Evolutionary conservation across 2,888 invertebrate species (phyloP).

Genomic region (Liposcelis brunnea): DNA sequence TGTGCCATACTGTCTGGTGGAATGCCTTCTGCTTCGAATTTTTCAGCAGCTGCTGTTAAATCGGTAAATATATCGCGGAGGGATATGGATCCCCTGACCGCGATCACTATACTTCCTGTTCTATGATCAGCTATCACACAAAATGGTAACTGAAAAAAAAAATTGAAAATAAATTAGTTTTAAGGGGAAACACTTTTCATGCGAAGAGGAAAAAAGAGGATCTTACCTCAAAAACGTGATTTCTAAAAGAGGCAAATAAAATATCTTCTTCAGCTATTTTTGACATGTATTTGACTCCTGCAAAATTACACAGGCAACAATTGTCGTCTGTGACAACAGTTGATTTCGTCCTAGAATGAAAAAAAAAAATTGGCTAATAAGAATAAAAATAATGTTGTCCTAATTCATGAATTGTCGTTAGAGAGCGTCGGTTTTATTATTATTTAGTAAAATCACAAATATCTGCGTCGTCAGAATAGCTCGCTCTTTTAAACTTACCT

Average conservation of each 20-base stretch:
- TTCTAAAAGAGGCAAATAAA: conserved; percentile 70
- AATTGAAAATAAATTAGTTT: too few relatives aligned
- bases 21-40: conserved; percentile 50
- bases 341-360: conserved; percentile 25
- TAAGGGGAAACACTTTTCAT: conserved; percentile 7
- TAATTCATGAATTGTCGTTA: conserved; percentile 1
- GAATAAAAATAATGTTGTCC: conserved; percentile 9
- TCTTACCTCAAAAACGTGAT: conserved; percentile 62
- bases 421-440: too few relatives aligned
- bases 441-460: too few relatives aligned
- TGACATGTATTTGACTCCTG: conserved; percentile 65
- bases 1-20: conserved; percentile 59
- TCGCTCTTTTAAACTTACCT: conserved; percentile 26
- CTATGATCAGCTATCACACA: conserved; percentile 71
- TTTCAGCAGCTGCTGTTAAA: conserved; percentile 55
- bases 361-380: conserved; percentile 11
- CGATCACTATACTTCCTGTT: conserved; percentile 59
- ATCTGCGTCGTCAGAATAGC: too few relatives aligned
- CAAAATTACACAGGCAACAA: conserved; percentile 74
- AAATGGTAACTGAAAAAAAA: conserved; percentile 53
- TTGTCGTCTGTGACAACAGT: conserved; percentile 69
- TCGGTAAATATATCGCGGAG: conserved; percentile 73
- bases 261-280: conserved; percentile 60
- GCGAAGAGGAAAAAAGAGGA: neutral
- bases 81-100: conserved; percentile 73